These are phyloP conservation scores for Sebastes jordani DNA, from an alignment of 2,797 vertebrate species.

Conservation along the genomic window DNA sequence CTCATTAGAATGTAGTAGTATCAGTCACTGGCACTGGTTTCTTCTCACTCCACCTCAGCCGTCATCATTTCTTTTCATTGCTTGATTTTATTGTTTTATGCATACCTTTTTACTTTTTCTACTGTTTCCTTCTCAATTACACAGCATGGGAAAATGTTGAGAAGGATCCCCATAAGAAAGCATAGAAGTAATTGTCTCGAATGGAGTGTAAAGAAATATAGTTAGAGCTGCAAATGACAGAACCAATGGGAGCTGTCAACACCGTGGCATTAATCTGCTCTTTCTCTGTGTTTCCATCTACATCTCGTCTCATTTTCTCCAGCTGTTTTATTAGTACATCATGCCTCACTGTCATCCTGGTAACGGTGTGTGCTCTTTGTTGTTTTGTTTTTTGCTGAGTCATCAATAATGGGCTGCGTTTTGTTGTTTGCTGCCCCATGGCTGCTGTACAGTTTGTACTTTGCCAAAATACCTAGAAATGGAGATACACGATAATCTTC, in stretches of 20 bases:
- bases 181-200: neutral
- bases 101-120: neutral
- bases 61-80: neutral
- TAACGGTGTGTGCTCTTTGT: neutral
- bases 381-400: neutral
- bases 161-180: neutral
- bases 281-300: neutral
- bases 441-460: conserved; percentile 3
- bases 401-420: neutral
- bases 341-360: neutral
- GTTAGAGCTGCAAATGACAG: neutral
- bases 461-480: conserved; percentile 15
- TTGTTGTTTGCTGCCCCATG: neutral
- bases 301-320: neutral
- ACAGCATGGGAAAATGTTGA: neutral
- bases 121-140: neutral
- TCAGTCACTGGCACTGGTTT: neutral
- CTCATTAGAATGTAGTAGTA: neutral
- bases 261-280: neutral
- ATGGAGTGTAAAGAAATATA: neutral
- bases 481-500: conserved; percentile 32
- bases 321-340: neutral
- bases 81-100: neutral
- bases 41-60: neutral
- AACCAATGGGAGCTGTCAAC: conserved; percentile 9